phyloP scores from a whole-genome alignment of 2,888 invertebrate species.

The Byasa hedistus region DNA sequence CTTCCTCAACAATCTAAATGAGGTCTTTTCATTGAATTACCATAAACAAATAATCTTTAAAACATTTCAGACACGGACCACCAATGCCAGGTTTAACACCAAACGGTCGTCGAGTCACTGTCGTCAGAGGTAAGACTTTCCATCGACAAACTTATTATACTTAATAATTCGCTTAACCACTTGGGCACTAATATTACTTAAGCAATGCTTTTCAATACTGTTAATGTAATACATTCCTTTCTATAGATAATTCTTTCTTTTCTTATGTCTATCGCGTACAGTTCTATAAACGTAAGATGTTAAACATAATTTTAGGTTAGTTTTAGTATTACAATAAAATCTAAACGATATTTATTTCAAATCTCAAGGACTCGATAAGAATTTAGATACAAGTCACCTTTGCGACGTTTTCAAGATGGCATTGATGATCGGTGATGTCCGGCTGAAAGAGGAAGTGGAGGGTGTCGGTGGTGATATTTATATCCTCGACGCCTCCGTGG shows the following conservation, averaged over 20 bases:
- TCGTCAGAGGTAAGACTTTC: conserved; percentile 78
- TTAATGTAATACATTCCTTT: too few species aligned
- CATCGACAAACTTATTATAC: conserved; percentile 25
- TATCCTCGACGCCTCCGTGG: conserved; percentile 87
- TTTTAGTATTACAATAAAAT: too few species aligned
- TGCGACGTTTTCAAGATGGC: conserved; percentile 88
- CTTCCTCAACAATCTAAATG: too few species aligned
- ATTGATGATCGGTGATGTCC: conserved; percentile 90
- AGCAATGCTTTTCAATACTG: too few species aligned
- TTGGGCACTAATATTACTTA: background rate
- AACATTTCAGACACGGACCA: conserved; percentile 83
- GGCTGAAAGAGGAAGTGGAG: conserved; percentile 86
- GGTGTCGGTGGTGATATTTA: conserved; percentile 92
- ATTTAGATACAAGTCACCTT: conserved; percentile 82
- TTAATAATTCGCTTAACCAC: background rate
- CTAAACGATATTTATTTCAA: too few species aligned
- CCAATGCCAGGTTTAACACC: conserved; percentile 89
- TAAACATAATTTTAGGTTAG: too few species aligned
- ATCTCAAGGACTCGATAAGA: conserved; percentile 72
- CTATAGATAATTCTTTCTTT: too few species aligned
- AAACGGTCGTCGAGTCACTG: conserved; percentile 86
- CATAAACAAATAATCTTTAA: background rate
- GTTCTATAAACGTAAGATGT: too few species aligned
- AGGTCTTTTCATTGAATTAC: too few species aligned
- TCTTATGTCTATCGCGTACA: too few species aligned